Percentiles rank a stretch among this genome's conserved stretches.
These are phyloP conservation scores for Dolichallabes microphthalmus DNA, from an alignment of 2,113 vertebrate species.

Conservation along the genomic window DNA sequence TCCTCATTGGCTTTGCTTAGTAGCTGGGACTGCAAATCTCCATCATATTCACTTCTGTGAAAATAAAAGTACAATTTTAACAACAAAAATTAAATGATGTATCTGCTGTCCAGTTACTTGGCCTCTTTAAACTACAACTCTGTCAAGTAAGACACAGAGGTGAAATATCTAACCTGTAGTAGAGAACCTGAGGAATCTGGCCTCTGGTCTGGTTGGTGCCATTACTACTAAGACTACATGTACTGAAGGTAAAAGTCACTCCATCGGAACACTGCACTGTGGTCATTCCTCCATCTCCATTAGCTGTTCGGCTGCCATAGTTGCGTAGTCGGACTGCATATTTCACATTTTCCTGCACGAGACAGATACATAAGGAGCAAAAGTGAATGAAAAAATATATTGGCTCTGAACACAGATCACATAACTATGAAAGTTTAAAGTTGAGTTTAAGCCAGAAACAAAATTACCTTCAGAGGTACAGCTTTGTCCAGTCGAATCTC, in stretches of 20 bases:
- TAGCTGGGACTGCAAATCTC: constrained; percentile 95
- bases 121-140: neutral
- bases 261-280: constrained; percentile 95
- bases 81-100: neutral
- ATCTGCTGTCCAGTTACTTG: neutral
- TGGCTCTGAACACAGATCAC: neutral
- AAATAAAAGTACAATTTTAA: neutral
- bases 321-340: constrained; percentile 95
- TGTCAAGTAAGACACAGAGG: neutral
- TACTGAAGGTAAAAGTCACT: constrained; percentile 93
- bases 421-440: neutral
- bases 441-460: neutral
- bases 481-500: constrained; percentile 97
- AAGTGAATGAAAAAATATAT: neutral
- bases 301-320: constrained; percentile 97
- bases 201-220: constrained; percentile 97
- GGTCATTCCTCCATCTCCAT: constrained; percentile 97
- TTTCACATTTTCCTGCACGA: constrained; percentile 88
- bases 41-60: constrained; percentile 95
- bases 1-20: constrained; percentile 98
- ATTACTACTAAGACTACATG: constrained; percentile 97
- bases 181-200: constrained; percentile 96
- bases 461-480: constrained; percentile 88
- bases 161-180: constrained; percentile 82
- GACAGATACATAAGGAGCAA: neutral